These are phyloP conservation scores for Cetonia aurata DNA, from an alignment of 2,888 invertebrate genomes.

Conservation along the genomic window DNA sequence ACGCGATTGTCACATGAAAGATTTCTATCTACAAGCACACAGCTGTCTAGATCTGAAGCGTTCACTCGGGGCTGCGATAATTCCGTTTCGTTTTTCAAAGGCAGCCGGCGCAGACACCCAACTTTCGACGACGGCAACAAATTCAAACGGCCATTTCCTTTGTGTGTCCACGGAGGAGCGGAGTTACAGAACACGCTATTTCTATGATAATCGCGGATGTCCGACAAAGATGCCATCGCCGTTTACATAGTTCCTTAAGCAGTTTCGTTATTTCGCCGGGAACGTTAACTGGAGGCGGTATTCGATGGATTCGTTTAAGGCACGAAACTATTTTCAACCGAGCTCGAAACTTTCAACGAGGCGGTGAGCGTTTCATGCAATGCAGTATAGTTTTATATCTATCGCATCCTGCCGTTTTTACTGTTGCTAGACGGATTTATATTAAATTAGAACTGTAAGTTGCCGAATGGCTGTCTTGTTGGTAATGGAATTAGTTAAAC, in stretches of 20 bases:
- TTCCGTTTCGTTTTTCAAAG: conserved; percentile 45
- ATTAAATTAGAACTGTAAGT: no score
- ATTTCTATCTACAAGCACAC: no score
- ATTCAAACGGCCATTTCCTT: conserved; percentile 53
- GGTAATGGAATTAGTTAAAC: no score
- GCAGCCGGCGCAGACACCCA: conserved; percentile 32
- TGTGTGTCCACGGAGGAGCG: conserved; percentile 54
- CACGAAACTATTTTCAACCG: conserved; percentile 17
- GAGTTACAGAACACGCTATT: conserved; percentile 52
- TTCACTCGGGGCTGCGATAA: conserved; percentile 36
- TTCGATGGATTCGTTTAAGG: conserved; percentile 12
- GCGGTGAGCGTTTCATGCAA: no score
- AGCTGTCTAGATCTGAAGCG: no score
- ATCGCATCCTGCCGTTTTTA: no score
- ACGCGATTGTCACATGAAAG: no score
- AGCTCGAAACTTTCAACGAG: no score
- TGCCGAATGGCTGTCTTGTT: no score
- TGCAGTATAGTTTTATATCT: no score
- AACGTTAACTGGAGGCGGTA: not conserved
- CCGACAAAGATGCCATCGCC: conserved; percentile 49
- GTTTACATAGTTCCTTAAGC: conserved; percentile 49
- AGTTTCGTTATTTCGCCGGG: conserved; percentile 22
- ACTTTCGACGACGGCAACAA: conserved; percentile 47
- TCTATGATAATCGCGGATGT: conserved; percentile 53
- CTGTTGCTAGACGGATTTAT: no score